Evolutionary conservation across 2,888 invertebrate species (phyloP).

Genomic region (Trachelus tabidus): DNA sequence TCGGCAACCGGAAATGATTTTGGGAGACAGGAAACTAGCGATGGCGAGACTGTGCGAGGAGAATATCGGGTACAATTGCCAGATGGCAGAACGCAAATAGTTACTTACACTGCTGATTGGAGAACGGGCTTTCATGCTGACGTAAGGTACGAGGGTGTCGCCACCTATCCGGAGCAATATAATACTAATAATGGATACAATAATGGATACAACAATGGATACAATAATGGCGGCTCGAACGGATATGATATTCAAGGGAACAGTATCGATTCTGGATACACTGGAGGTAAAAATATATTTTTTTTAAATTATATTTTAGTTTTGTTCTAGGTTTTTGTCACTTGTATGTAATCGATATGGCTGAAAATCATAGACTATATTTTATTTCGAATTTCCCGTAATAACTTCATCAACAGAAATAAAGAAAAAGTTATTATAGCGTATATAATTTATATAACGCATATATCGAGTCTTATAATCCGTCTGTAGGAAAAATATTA

Average conservation of each 20-base stretch:
- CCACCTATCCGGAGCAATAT: conserved; percentile 73
- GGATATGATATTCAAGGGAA: conserved; percentile 32
- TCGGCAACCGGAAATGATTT: conserved; percentile 81
- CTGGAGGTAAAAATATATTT: conserved; percentile 29
- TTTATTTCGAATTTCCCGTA: too few species aligned
- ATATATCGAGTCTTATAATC: too few species aligned
- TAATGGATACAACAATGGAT: conserved; percentile 43
- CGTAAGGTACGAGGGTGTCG: conserved; percentile 79
- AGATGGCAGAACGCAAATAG: conserved; percentile 75
- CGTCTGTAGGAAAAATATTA: too few species aligned
- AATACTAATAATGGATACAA: conserved; percentile 58
- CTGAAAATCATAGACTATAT: too few species aligned
- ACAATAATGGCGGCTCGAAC: conserved; percentile 20
- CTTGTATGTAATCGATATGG: too few species aligned
- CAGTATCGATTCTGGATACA: conserved; percentile 33
- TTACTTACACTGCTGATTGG: conserved; percentile 84
- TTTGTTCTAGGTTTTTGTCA: too few species aligned
- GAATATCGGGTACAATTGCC: conserved; percentile 73
- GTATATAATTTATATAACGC: too few species aligned
- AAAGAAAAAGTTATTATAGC: too few species aligned
- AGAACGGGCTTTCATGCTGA: conserved; percentile 83
- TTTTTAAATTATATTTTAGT: too few species aligned
- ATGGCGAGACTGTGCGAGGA: conserved; percentile 77
- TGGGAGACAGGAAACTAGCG: conserved; percentile 76
- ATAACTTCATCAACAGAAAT: too few species aligned